A percentile compares a stretch with the other conserved stretches of the same genome.
phyloP scores from a whole-genome alignment of 2,797 vertebrate species.

The Anguilla pacifica region DNA sequence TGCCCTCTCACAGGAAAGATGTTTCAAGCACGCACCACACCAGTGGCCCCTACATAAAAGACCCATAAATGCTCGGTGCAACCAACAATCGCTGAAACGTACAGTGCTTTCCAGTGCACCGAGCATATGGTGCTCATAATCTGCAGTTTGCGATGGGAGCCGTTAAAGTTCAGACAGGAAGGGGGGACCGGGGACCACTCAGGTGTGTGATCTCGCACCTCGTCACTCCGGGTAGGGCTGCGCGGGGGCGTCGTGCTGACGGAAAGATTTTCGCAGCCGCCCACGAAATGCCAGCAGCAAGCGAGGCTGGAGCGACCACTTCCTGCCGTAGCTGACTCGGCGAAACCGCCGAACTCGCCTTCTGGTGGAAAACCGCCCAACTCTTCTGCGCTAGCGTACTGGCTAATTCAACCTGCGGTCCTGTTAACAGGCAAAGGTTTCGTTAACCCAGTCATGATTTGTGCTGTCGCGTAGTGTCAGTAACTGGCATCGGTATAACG shows the following conservation, averaged over 20 bases:
- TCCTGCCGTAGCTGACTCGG: slow-evolving; percentile 43
- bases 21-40: background rate
- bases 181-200: background rate
- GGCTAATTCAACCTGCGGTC: background rate
- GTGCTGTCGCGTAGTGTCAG: background rate
- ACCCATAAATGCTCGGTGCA: background rate
- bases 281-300: background rate
- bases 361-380: background rate
- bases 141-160: background rate
- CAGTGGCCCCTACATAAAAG: background rate
- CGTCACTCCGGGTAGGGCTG: background rate
- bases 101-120: background rate
- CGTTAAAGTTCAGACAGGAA: background rate
- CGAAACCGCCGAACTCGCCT: slow-evolving; percentile 35
- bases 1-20: background rate
- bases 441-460: background rate
- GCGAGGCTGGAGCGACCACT: slow-evolving; percentile 31
- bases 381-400: background rate
- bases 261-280: slow-evolving; percentile 5
- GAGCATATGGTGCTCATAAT: background rate
- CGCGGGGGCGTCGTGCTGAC: background rate
- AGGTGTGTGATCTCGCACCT: background rate
- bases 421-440: background rate
- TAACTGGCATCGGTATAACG: background rate
- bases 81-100: background rate